phyloP scores from a whole-genome alignment of 2,113 vertebrate genomes.

The Rhabdornis inornatus region DNA sequence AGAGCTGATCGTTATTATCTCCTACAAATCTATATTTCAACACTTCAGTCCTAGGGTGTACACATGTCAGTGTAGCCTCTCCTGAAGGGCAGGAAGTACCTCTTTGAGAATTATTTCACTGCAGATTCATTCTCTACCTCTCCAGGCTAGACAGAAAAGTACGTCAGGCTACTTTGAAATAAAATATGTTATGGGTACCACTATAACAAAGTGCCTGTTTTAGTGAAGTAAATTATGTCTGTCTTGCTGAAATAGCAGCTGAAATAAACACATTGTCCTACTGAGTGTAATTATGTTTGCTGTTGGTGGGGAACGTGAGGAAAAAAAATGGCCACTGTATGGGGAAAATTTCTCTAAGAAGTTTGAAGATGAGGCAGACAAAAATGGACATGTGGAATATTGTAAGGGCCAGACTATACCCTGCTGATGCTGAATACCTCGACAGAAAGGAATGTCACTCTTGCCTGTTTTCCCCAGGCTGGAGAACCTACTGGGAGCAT shows the following conservation, averaged over 20 bases:
- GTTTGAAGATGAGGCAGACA: neutral
- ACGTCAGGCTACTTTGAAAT: neutral
- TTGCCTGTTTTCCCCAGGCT: neutral
- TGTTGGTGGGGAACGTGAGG: neutral
- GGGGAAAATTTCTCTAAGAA: neutral
- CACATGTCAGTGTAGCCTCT: neutral
- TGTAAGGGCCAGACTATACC: neutral
- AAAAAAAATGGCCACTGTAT: neutral
- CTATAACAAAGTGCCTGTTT: neutral
- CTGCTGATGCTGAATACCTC: neutral
- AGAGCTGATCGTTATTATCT: neutral
- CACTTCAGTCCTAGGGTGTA: neutral
- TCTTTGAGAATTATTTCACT: neutral
- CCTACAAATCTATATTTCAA: neutral
- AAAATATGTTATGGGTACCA: neutral
- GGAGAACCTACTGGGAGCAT: constrained; percentile 7
- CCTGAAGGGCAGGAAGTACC: neutral
- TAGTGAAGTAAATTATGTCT: neutral
- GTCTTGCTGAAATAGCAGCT: neutral
- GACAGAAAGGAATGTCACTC: constrained; percentile 27
- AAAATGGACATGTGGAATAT: neutral
- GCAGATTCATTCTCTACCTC: neutral
- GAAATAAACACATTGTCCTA: neutral
- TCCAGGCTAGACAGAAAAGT: neutral
- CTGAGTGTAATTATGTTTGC: neutral